Percentiles rank a stretch among this genome's conserved stretches.
Evolutionary conservation across 2,113 vertebrate species (phyloP).

Genomic region (Urocynchramus pylzowi): DNA sequence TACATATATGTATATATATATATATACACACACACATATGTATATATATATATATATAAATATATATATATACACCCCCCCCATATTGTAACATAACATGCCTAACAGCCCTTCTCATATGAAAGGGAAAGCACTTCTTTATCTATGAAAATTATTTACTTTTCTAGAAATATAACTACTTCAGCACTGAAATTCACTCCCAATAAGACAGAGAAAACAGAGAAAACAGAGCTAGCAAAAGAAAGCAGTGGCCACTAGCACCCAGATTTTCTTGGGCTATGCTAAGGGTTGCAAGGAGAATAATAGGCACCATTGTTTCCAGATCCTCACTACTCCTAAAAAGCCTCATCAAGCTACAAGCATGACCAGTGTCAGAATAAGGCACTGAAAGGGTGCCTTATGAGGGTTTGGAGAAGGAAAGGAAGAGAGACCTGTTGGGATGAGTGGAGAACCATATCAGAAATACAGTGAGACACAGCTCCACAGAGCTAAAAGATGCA

Average conservation of each 20-base stretch:
- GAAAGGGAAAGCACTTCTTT: not conserved
- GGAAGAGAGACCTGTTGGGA: conserved; percentile 11
- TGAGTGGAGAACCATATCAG: not conserved
- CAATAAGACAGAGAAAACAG: not conserved
- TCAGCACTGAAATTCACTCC: not conserved
- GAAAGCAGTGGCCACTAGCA: not conserved
- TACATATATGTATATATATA: too few species aligned
- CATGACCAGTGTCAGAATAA: not conserved
- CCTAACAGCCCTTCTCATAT: not conserved
- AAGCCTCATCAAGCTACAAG: not conserved
- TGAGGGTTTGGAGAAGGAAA: not conserved
- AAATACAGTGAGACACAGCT: not conserved
- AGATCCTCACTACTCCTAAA: not conserved
- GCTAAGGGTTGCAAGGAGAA: not conserved
- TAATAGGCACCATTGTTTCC: not conserved
- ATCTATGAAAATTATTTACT: not conserved
- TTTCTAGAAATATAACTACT: not conserved
- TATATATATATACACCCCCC: not conserved
- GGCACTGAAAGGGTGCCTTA: not conserved
- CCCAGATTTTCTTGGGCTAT: not conserved
- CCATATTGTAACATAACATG: not conserved
- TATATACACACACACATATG: rapidly evolving
- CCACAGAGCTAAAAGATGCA: conserved; percentile 4
- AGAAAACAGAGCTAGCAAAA: not conserved
- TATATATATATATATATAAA: too few species aligned